Conservation (phyloP, 2,888 invertebrate species). For the Xestoiulus laeticollis region DNA sequence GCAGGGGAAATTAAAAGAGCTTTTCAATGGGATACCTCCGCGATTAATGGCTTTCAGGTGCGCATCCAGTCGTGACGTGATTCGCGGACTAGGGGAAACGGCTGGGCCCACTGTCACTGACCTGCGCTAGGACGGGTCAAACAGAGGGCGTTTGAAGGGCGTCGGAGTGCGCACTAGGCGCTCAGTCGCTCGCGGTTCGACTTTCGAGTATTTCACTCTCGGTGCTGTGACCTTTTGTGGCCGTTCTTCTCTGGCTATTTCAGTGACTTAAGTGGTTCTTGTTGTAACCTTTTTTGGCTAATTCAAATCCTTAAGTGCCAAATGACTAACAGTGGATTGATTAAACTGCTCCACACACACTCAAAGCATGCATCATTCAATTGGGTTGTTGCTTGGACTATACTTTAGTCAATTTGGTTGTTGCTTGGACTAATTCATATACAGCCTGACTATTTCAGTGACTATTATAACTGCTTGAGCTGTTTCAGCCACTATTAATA, state of each 20-base stretch:
- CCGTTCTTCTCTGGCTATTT: neutral
- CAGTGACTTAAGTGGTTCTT: neutral
- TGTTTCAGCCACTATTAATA: too few species aligned
- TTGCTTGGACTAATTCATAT: too few species aligned
- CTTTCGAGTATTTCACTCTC: neutral
- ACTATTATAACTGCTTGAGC: too few species aligned
- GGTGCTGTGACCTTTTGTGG: neutral
- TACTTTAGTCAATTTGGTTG: too few species aligned
- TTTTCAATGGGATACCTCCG: neutral
- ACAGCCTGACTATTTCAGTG: too few species aligned
- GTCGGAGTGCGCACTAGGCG: neutral
- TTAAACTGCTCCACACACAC: too few species aligned
- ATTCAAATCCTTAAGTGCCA: too few species aligned
- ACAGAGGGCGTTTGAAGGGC: conserved; percentile 7
- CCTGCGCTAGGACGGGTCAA: conserved; percentile 6
- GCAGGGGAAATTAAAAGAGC: neutral
- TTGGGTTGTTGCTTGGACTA: too few species aligned
- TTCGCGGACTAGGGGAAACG: neutral
- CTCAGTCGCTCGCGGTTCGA: neutral
- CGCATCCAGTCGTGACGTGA: conserved; percentile 5
- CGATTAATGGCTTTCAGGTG: conserved; percentile 2
- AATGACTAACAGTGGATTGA: neutral
- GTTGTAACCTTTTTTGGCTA: neutral
- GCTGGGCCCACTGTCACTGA: neutral
- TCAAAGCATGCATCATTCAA: too few species aligned